phyloP scores from a whole-genome alignment of 2,888 invertebrate species.

The Ophonus ardosiacus region DNA sequence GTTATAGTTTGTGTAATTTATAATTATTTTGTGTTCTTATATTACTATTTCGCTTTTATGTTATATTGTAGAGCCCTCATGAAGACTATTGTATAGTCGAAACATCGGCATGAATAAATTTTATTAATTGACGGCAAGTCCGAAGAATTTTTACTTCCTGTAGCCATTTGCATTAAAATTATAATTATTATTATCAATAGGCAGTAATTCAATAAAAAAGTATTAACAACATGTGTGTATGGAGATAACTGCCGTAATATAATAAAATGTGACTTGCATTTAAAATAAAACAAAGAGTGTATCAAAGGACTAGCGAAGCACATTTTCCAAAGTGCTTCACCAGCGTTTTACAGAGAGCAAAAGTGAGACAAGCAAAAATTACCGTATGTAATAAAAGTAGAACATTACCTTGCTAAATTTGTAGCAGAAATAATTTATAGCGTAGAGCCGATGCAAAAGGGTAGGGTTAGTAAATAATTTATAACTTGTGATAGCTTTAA shows the following conservation, averaged over 20 bases:
- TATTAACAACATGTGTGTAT: background rate
- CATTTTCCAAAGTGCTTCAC: constrained; percentile 16
- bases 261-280: constrained; percentile 6
- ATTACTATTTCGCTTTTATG: too few relatives aligned
- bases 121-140: too few relatives aligned
- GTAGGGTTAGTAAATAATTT: background rate
- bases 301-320: constrained; percentile 7
- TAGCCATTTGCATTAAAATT: background rate
- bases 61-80: too few relatives aligned
- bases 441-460: constrained; percentile 8
- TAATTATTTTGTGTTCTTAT: too few relatives aligned
- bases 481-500: background rate
- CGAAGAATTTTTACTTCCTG: too few relatives aligned
- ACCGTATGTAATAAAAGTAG: background rate
- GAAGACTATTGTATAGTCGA: too few relatives aligned
- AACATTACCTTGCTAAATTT: constrained; percentile 22
- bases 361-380: constrained; percentile 7
- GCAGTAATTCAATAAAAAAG: background rate
- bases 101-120: too few relatives aligned
- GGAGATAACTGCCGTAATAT: background rate
- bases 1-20: too few relatives aligned
- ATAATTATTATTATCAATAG: background rate
- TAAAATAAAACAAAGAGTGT: constrained; percentile 27
- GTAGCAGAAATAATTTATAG: constrained; percentile 6
- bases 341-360: constrained; percentile 20